phyloP scores from a whole-genome alignment of 35 echinoderm and acorn worm genomes.

The Ophiothrix spiculata region DNA sequence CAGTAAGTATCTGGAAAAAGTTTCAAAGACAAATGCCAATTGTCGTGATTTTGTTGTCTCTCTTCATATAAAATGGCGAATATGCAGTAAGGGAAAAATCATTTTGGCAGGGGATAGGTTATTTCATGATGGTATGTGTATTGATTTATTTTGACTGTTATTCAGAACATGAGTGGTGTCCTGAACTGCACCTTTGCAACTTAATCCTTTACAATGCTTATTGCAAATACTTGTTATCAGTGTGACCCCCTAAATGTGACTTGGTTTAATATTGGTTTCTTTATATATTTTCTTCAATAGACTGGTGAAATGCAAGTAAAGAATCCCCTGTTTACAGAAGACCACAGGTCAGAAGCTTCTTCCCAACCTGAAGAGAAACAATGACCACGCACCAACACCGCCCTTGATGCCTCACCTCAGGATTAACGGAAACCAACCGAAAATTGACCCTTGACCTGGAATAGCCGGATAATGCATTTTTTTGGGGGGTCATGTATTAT shows the following conservation, averaged over 20 bases:
- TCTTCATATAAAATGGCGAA: too few species aligned
- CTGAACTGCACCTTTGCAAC: too few species aligned
- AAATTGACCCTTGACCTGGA: constrained; percentile 3
- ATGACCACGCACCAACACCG: constrained; percentile 37
- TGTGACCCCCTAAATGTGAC: too few species aligned
- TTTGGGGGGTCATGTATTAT: too few species aligned
- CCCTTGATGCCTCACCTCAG: not conserved
- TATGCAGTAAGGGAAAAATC: too few species aligned
- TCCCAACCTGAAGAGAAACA: constrained; percentile 62
- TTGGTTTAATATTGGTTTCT: too few species aligned
- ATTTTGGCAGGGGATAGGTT: too few species aligned
- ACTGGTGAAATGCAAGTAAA: constrained; percentile 99
- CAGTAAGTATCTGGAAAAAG: constrained; percentile 89
- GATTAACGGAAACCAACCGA: not conserved
- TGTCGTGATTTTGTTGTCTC: too few species aligned
- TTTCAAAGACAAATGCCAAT: too few species aligned
- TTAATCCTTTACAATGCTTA: too few species aligned
- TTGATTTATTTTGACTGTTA: not conserved
- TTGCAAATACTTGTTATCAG: too few species aligned
- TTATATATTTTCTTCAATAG: constrained; percentile 43
- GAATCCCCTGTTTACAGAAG: constrained; percentile 91
- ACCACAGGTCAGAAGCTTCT: constrained; percentile 55
- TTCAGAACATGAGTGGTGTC: not conserved
- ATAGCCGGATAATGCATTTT: not conserved
- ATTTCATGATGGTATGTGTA: not conserved